Conservation (phyloP, 2,888 invertebrate genomes). For the Autographa gamma region DNA sequence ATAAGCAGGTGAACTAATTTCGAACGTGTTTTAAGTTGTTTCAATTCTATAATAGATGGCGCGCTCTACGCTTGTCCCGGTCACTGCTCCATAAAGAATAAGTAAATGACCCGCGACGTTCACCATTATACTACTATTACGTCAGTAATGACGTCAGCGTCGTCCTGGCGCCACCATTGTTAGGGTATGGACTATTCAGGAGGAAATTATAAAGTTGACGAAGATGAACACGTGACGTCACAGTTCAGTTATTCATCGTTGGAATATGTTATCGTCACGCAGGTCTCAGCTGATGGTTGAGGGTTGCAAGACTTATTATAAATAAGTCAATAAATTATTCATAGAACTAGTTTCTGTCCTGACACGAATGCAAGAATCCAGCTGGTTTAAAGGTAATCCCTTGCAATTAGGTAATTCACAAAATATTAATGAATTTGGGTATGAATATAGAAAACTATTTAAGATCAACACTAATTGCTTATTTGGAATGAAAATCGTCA, state of each 20-base stretch:
- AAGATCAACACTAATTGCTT: too few species aligned
- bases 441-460: too few species aligned
- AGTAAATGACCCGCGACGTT: constrained; percentile 7
- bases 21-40: constrained; percentile 28
- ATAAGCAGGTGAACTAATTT: constrained; percentile 35
- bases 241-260: neutral
- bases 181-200: neutral
- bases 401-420: too few species aligned
- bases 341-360: neutral
- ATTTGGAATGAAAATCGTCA: too few species aligned
- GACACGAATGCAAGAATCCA: neutral
- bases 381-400: too few species aligned
- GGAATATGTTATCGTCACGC: neutral
- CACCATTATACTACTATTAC: neutral
- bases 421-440: too few species aligned
- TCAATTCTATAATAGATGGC: constrained; percentile 34
- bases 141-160: constrained; percentile 19
- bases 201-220: constrained; percentile 2
- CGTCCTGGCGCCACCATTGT: constrained; percentile 13
- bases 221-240: neutral
- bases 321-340: neutral
- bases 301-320: too few species aligned
- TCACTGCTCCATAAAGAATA: neutral
- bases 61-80: neutral
- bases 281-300: neutral